These are phyloP conservation scores for Sebastes wilsoni DNA, from an alignment of 2,797 vertebrate genomes.

Conservation along the genomic window DNA sequence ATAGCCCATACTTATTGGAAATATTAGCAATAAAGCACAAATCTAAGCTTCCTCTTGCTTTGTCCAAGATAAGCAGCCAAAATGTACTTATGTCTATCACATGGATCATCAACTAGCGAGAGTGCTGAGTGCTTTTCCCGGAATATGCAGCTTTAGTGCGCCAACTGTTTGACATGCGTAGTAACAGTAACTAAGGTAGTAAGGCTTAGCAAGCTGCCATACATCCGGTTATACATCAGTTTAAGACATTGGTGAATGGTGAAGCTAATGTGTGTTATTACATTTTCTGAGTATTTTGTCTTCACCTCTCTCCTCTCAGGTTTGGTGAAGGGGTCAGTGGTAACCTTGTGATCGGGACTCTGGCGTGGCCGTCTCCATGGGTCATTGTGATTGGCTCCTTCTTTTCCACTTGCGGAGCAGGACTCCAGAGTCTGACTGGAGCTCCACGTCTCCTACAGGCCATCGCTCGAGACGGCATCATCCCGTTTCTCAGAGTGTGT, in stretches of 20 bases:
- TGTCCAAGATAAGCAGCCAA: neutral
- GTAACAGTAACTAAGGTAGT: no score
- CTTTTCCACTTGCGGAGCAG: constrained; percentile 96
- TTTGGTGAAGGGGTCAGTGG: constrained; percentile 96
- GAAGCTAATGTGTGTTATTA: no score
- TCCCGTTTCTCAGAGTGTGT: constrained; percentile 95
- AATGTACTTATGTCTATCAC: neutral
- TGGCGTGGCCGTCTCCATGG: constrained; percentile 97
- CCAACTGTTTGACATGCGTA: no score
- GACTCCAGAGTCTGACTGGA: constrained; percentile 97
- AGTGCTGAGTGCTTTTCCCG: neutral
- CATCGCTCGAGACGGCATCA: constrained; percentile 94
- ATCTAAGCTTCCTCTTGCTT: neutral
- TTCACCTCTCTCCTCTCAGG: constrained; percentile 70
- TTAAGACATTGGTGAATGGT: no score
- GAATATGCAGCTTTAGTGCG: neutral
- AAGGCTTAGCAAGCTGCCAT: no score
- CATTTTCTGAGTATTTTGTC: neutral
- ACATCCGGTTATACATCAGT: no score
- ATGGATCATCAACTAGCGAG: neutral
- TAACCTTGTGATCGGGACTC: constrained; percentile 96
- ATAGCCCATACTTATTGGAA: neutral
- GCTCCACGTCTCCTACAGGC: constrained; percentile 97
- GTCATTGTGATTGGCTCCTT: constrained; percentile 98
- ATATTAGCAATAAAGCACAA: neutral